Evolutionary conservation across 2,797 vertebrate species (phyloP).

Genomic region (Myotis planiceps): DNA sequence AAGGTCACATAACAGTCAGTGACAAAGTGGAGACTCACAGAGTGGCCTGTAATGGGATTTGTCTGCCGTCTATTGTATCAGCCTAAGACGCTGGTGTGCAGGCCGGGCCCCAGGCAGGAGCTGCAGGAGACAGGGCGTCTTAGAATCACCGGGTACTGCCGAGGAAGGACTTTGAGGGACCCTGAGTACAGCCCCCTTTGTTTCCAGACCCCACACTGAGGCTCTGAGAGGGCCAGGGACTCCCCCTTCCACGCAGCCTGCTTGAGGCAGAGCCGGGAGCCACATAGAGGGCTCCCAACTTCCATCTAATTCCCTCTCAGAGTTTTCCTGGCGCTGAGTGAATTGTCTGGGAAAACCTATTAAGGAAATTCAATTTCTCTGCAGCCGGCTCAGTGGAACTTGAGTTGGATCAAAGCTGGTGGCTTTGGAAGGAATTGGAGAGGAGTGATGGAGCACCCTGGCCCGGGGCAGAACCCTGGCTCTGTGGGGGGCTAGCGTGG

Average conservation of each 20-base stretch:
- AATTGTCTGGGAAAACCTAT: constrained; percentile 23
- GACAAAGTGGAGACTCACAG: constrained; percentile 44
- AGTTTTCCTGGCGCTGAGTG: not conserved
- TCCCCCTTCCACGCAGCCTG: not conserved
- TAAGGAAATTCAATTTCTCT: constrained; percentile 48
- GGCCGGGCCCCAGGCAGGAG: not conserved
- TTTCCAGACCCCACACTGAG: constrained; percentile 11
- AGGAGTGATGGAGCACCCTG: too few relatives aligned
- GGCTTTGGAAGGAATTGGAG: not conserved
- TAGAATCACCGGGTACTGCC: not conserved
- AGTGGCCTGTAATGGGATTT: constrained; percentile 68
- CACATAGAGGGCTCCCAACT: not conserved
- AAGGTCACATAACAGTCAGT: constrained; percentile 65
- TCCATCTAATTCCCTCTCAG: not conserved
- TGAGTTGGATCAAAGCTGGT: constrained; percentile 13
- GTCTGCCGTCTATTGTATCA: constrained; percentile 60
- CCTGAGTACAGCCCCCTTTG: not conserved
- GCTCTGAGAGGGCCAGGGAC: not conserved
- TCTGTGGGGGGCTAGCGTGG: not conserved
- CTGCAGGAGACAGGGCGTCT: not conserved
- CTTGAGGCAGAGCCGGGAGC: not conserved
- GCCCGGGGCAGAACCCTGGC: not conserved
- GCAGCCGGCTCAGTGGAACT: not conserved
- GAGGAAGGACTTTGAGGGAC: not conserved
- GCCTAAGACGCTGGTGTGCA: not conserved